phyloP scores from a whole-genome alignment of 2,113 vertebrate genomes.

The Eolophus roseicapilla region DNA sequence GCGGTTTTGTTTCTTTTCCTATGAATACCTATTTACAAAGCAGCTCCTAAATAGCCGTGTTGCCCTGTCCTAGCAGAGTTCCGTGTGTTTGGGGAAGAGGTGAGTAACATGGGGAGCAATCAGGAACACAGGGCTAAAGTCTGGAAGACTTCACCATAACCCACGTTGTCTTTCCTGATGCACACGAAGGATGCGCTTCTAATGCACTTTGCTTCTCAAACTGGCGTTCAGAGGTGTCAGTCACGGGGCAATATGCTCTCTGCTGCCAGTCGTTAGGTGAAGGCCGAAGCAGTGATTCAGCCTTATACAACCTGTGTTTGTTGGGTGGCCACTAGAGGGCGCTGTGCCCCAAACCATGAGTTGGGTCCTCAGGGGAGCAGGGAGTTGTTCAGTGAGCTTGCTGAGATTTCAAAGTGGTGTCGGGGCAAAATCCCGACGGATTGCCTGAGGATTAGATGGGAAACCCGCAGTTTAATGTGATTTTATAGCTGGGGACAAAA shows the following conservation, averaged over 20 bases:
- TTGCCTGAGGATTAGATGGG: not conserved
- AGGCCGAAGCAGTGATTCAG: not conserved
- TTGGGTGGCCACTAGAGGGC: conserved; percentile 47
- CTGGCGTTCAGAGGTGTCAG: rapidly evolving
- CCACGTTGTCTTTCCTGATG: rapidly evolving
- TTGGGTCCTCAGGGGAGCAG: rapidly evolving
- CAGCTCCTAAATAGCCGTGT: not conserved
- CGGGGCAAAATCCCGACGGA: not conserved
- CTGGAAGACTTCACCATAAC: not conserved
- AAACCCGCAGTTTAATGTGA: not conserved
- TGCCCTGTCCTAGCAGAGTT: not conserved
- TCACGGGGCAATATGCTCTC: not conserved
- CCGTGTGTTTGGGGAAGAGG: rapidly evolving
- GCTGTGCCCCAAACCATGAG: not conserved
- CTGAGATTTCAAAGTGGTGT: rapidly evolving
- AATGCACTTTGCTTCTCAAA: not conserved
- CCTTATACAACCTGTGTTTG: rapidly evolving
- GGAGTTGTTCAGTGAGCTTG: not conserved
- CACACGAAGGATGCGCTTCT: rapidly evolving
- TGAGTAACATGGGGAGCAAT: rapidly evolving
- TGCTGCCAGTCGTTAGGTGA: rapidly evolving
- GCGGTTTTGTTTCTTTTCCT: not conserved
- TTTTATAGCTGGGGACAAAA: not conserved
- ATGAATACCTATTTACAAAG: not conserved
- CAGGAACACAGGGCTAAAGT: rapidly evolving